A percentile compares a stretch with the other conserved stretches of the same genome.
Evolutionary conservation across 1,140 invertebrate species (phyloP).

Genomic region (Belonocnema kinseyi): DNA sequence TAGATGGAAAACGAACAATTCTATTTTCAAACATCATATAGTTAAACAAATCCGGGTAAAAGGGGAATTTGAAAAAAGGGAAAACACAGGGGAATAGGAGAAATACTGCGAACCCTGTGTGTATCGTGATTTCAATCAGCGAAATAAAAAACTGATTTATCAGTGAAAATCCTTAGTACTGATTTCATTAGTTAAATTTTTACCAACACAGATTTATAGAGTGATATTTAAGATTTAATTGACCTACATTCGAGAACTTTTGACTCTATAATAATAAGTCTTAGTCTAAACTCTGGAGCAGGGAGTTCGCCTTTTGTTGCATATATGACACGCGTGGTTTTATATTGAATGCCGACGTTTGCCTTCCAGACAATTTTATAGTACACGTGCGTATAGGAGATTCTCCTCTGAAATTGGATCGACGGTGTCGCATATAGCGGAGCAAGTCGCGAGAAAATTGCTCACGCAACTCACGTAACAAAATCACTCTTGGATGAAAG

Average conservation of each 20-base stretch:
- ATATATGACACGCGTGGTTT: slow-evolving; percentile 20
- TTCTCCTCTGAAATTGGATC: slow-evolving; percentile 28
- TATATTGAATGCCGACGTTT: slow-evolving; percentile 16
- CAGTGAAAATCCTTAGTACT: too few species aligned
- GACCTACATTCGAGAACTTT: too few species aligned
- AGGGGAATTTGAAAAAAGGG: too few species aligned
- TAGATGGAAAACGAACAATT: too few species aligned
- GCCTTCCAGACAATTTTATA: not conserved
- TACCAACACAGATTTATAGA: too few species aligned
- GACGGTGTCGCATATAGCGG: slow-evolving; percentile 9
- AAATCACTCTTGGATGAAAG: not conserved
- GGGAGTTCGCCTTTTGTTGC: slow-evolving; percentile 7
- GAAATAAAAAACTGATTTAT: too few species aligned
- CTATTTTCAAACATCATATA: too few species aligned
- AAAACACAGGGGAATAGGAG: not conserved
- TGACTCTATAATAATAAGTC: too few species aligned
- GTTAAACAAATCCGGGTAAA: not conserved
- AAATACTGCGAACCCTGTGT: too few species aligned
- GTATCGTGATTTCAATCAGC: too few species aligned
- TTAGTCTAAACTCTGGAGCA: not conserved
- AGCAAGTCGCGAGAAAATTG: slow-evolving; percentile 3
- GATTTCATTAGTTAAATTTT: too few species aligned
- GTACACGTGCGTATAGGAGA: slow-evolving; percentile 23
- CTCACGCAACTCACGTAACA: slow-evolving; percentile 14
- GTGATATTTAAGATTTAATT: too few species aligned